Percentiles rank a stretch among this genome's conserved stretches.
These are phyloP conservation scores for Ardeotis arabs DNA, from an alignment of 2,113 vertebrate species.

Conservation along the genomic window DNA sequence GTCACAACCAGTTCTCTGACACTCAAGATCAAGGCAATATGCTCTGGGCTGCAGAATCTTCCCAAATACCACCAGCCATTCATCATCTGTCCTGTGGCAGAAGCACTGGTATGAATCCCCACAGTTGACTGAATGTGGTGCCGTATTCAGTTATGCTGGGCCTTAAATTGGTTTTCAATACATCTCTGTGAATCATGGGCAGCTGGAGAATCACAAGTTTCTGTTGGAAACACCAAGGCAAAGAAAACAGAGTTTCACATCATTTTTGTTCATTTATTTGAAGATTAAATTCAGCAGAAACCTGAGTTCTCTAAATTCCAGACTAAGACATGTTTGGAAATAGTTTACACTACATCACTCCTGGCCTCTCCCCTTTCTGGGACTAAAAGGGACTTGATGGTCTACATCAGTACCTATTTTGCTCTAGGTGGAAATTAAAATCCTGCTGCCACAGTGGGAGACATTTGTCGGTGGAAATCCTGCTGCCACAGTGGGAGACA, in stretches of 20 bases:
- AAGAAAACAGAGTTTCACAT: neutral
- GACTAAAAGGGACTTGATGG: neutral
- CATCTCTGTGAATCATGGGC: neutral
- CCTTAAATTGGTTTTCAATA: constrained; percentile 31
- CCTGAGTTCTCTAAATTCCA: neutral
- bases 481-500: neutral
- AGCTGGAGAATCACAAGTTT: constrained; percentile 19
- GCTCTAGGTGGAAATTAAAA: neutral
- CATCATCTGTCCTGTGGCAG: constrained; percentile 40
- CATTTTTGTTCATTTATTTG: neutral
- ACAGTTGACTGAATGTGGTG: neutral
- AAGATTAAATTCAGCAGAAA: neutral
- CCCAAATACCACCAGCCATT: neutral
- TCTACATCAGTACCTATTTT: neutral
- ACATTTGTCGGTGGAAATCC: neutral
- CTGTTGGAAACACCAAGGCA: neutral
- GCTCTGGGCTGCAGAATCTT: neutral
- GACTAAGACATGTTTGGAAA: neutral
- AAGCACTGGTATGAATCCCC: constrained; percentile 4
- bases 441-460: neutral
- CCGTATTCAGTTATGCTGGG: neutral
- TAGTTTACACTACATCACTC: neutral
- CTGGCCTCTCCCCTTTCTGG: neutral
- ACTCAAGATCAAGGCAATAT: neutral
- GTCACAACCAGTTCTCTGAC: neutral